A percentile compares a stretch with the other conserved stretches of the same genome.
phyloP scores from a whole-genome alignment of 2,797 vertebrate species.

The Pampus argenteus region DNA sequence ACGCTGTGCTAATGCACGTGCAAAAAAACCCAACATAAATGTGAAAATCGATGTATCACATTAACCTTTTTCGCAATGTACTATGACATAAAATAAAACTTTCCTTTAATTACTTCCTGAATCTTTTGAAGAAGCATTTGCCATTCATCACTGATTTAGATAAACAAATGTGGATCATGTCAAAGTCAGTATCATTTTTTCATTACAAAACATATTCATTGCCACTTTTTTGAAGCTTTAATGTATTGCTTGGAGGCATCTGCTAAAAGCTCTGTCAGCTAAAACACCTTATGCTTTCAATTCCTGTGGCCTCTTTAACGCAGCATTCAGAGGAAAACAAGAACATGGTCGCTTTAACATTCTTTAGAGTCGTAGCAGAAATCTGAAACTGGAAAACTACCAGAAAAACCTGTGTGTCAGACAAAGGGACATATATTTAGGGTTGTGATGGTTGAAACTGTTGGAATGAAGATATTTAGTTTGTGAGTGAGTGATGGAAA shows the following conservation, averaged over 20 bases:
- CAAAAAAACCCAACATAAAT: neutral
- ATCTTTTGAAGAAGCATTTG: neutral
- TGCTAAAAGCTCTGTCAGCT: neutral
- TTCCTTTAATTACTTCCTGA: neutral
- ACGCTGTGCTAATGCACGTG: neutral
- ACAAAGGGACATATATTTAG: neutral
- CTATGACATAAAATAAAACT: neutral
- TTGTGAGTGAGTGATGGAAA: neutral
- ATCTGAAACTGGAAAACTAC: constrained; percentile 26
- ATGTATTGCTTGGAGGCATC: neutral
- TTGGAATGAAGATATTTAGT: neutral
- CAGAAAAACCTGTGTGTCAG: constrained; percentile 28
- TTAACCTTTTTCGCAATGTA: neutral
- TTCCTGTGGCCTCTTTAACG: neutral
- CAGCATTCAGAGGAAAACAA: neutral
- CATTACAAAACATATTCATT: neutral
- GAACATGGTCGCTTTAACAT: neutral
- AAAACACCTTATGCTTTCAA: neutral
- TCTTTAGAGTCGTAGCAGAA: constrained; percentile 6
- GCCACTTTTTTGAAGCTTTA: neutral
- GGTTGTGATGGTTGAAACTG: neutral
- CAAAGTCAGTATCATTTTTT: no score
- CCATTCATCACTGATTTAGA: neutral
- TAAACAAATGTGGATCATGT: neutral
- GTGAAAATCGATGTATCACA: neutral